These are phyloP conservation scores for Eulithis prunata DNA, from an alignment of 2,888 invertebrate genomes.

Conservation along the genomic window DNA sequence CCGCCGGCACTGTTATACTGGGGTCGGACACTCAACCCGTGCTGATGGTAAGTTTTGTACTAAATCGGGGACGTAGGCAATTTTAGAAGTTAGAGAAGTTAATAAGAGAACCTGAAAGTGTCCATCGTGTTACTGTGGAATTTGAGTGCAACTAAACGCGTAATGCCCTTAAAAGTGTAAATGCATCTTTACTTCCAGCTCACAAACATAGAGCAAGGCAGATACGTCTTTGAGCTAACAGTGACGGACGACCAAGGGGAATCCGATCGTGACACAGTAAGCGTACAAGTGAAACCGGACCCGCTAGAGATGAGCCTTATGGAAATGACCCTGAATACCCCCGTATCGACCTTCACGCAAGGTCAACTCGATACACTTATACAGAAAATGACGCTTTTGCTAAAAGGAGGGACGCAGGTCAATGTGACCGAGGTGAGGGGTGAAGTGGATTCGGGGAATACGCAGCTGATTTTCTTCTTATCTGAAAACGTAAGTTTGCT, in stretches of 20 bases:
- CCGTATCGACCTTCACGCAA: constrained; percentile 82
- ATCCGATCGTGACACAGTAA: constrained; percentile 91
- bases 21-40: constrained; percentile 90
- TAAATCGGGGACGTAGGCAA: not conserved
- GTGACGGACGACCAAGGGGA: constrained; percentile 96
- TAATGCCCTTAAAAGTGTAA: too few species aligned
- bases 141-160: too few species aligned
- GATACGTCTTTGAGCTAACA: constrained; percentile 94
- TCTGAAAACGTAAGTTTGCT: constrained; percentile 78
- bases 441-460: constrained; percentile 85
- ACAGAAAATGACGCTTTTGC: constrained; percentile 91
- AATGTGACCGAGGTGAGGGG: constrained; percentile 83
- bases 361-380: constrained; percentile 89
- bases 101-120: too few species aligned
- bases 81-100: too few species aligned
- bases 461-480: constrained; percentile 88
- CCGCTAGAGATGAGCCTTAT: constrained; percentile 90
- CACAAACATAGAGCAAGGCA: constrained; percentile 93
- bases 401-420: constrained; percentile 89
- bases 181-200: constrained; percentile 74
- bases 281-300: constrained; percentile 91
- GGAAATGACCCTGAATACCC: constrained; percentile 92
- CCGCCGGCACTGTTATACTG: constrained; percentile 92
- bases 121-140: too few species aligned
- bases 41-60: constrained; percentile 72